Base-by-base conservation (phyloP, 2,888 invertebrate species). In the Chouioia cunea region DNA sequence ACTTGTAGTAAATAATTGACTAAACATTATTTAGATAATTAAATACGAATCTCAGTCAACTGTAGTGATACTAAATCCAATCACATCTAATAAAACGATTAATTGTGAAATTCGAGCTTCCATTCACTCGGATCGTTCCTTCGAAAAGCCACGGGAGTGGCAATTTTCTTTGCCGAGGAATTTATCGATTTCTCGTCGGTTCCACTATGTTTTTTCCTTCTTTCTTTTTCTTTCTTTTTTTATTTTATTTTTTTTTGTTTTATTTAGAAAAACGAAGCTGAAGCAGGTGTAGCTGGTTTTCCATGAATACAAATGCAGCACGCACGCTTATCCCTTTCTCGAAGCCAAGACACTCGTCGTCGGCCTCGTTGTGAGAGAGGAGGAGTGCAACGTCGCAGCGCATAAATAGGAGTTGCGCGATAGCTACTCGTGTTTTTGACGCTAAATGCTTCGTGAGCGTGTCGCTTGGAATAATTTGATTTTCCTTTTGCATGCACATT, bases 291-390 rank as follows among this genome's bases (percentile, higher is more conserved):
- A 44, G 50, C 46, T 16, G 66, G 75, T 77, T 78, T 79, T 77
- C 78, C 75, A 79, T 79, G 79, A 79, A 79, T 79, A 79, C 77
- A 79, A 79, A 79, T 79, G 78, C 65, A 65, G 63, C 76, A 65
- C 53, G 59, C 44, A 53, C 43, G 52, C 64, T 53, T 27, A 27
- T 48, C 46, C 27, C 27, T 64, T 65, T 65, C 69, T 2, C 60
- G 53, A 47, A 50, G 22, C 36, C 48, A 22, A 56, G n/a, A 8
- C n/a, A 12, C n/a, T 15, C 15, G 43, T 15, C 15, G n/a, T 22
- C n/a, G 2, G 4, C 22, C 22, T 48, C 27, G 50, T 56, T 60
- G 16, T 48, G 48, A 53, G 54, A 73, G n/a, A 46, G 4, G 50
- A 16, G 52, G 44, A 27, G 50, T 23, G 64, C 18, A 47, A 23